Evolutionary conservation across 1,140 invertebrate species (phyloP).

Genomic region (Mycetomoellerius zeteki): DNA sequence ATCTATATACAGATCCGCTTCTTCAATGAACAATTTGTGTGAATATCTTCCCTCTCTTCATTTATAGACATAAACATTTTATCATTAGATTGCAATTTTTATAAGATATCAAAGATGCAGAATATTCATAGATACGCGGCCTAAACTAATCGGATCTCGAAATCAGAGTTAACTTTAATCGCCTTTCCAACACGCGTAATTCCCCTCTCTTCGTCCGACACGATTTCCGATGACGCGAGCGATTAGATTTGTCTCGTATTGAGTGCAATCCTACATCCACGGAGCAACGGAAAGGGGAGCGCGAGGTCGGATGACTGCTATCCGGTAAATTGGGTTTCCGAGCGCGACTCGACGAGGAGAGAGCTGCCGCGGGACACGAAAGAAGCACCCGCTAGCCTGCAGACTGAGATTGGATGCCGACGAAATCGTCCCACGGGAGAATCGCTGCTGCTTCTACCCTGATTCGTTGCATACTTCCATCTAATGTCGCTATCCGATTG

Average conservation of each 20-base stretch:
- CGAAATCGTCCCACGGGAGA: slow-evolving; percentile 79
- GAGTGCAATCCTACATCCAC: slow-evolving; percentile 58
- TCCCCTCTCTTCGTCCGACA: not conserved
- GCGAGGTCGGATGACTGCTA: slow-evolving; percentile 60
- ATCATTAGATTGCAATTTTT: not conserved
- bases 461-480: slow-evolving; percentile 73
- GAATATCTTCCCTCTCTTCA: not conserved
- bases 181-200: slow-evolving; percentile 32
- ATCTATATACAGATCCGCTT: not conserved
- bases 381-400: slow-evolving; percentile 65
- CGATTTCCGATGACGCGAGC: slow-evolving; percentile 65
- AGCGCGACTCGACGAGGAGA: slow-evolving; percentile 50
- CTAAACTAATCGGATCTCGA: not conserved
- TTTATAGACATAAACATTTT: not conserved
- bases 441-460: slow-evolving; percentile 45
- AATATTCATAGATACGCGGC: not conserved
- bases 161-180: slow-evolving; percentile 46
- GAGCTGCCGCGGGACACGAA: slow-evolving; percentile 65
- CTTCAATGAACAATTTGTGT: not conserved
- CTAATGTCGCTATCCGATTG: slow-evolving; percentile 70
- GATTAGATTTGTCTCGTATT: slow-evolving; percentile 73
- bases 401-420: slow-evolving; percentile 80
- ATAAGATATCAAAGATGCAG: not conserved
- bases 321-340: slow-evolving; percentile 75
- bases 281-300: slow-evolving; percentile 17